Evolutionary conservation across 2,888 invertebrate species (phyloP).

Genomic region (Hofmannophila pseudospretella): DNA sequence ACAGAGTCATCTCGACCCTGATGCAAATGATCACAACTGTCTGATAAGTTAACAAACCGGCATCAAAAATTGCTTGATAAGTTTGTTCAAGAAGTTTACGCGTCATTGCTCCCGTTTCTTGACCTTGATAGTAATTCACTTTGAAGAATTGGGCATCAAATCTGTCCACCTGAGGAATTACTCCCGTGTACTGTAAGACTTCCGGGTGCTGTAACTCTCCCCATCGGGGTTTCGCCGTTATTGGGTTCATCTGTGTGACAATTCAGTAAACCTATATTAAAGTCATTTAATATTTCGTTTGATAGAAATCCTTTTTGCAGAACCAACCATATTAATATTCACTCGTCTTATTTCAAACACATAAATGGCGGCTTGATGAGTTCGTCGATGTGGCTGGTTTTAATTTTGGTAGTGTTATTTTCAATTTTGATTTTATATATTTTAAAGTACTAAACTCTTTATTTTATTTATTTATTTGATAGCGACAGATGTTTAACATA

Average conservation of each 20-base stretch:
- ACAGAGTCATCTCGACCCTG: no score
- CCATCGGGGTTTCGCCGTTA: slow-evolving; percentile 69
- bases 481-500: no score
- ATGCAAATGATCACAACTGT: no score
- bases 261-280: background rate
- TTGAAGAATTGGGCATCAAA: slow-evolving; percentile 83
- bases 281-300: background rate
- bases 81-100: slow-evolving; percentile 81
- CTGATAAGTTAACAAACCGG: slow-evolving; percentile 54
- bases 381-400: no score
- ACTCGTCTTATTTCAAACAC: no score
- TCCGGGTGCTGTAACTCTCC: slow-evolving; percentile 17
- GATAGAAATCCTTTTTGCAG: background rate
- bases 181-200: slow-evolving; percentile 79
- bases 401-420: no score
- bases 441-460: no score
- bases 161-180: slow-evolving; percentile 72
- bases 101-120: slow-evolving; percentile 52
- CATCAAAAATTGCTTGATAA: slow-evolving; percentile 82
- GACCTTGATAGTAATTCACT: slow-evolving; percentile 78
- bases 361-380: no score
- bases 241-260: slow-evolving; percentile 63
- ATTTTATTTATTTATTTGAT: no score
- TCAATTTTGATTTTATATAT: no score
- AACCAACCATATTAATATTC: background rate